phyloP scores from a whole-genome alignment of 2,113 vertebrate species.

The Pavo muticus region DNA sequence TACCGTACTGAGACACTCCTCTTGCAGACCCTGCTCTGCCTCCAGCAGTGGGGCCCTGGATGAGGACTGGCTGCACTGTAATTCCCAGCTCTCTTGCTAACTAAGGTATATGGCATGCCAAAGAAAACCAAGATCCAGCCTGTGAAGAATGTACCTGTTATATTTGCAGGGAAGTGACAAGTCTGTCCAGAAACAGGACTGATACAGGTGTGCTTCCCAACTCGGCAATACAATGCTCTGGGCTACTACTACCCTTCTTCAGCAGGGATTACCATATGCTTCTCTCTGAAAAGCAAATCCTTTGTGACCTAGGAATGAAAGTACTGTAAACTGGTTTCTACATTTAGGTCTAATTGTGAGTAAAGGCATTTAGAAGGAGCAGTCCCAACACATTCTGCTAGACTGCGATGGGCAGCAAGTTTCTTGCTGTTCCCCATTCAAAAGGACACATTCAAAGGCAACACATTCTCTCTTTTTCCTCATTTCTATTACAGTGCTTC shows the following conservation, averaged over 20 bases:
- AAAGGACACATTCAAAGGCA: neutral
- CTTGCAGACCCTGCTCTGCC: neutral
- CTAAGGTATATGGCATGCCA: neutral
- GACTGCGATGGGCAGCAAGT: neutral
- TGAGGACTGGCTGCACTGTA: neutral
- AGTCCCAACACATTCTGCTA: neutral
- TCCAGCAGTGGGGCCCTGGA: neutral
- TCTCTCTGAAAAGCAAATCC: neutral
- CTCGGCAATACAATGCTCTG: neutral
- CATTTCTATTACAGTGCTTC: neutral
- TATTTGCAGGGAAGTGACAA: neutral
- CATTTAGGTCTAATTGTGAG: neutral
- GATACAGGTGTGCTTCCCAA: neutral
- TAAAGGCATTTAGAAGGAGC: neutral
- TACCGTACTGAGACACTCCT: neutral
- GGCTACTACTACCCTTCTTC: neutral
- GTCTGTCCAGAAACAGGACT: neutral
- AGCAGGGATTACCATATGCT: neutral
- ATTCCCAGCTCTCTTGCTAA: neutral
- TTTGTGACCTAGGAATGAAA: neutral
- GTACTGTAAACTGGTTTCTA: neutral
- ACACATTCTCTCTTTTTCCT: neutral
- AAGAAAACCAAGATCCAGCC: neutral
- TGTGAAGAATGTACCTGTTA: neutral
- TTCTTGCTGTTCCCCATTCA: neutral